Evolutionary conservation across 1,140 invertebrate species (phyloP).

Genomic region (Lepidotrigona ventralis): DNA sequence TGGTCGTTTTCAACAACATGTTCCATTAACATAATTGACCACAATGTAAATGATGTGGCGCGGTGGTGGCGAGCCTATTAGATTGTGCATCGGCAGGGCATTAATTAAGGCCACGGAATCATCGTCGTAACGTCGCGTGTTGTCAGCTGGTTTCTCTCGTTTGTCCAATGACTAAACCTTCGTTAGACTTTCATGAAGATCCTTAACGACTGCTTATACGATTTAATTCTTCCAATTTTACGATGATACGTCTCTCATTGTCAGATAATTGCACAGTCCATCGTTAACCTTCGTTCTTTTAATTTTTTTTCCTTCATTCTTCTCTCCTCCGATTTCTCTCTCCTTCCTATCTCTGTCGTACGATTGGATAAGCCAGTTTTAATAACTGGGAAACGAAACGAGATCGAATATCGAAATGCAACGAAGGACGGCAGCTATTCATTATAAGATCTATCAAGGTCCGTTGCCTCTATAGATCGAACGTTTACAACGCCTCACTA

Average conservation of each 20-base stretch:
- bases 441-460: slow-evolving; percentile 14
- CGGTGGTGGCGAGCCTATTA: not conserved
- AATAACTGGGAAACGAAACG: slow-evolving; percentile 37
- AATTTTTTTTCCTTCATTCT: no score
- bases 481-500: not conserved
- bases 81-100: not conserved
- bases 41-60: slow-evolving; percentile 2
- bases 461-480: not conserved
- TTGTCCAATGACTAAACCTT: slow-evolving; percentile 44
- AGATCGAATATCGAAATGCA: slow-evolving; percentile 46
- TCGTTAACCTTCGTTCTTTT: not conserved
- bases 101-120: slow-evolving; percentile 29
- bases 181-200: slow-evolving; percentile 61
- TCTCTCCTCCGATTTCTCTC: not conserved
- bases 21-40: not conserved
- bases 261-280: slow-evolving; percentile 56
- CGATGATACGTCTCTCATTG: slow-evolving; percentile 45
- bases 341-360: not conserved
- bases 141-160: not conserved
- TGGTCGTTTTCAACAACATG: not conserved
- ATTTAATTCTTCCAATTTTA: slow-evolving; percentile 61
- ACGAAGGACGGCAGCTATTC: slow-evolving; percentile 27
- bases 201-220: slow-evolving; percentile 27
- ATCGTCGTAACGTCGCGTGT: not conserved
- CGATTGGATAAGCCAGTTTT: not conserved